Base-by-base conservation (phyloP, 2,113 vertebrate species). In the Tragelaphus buxtoni region DNA sequence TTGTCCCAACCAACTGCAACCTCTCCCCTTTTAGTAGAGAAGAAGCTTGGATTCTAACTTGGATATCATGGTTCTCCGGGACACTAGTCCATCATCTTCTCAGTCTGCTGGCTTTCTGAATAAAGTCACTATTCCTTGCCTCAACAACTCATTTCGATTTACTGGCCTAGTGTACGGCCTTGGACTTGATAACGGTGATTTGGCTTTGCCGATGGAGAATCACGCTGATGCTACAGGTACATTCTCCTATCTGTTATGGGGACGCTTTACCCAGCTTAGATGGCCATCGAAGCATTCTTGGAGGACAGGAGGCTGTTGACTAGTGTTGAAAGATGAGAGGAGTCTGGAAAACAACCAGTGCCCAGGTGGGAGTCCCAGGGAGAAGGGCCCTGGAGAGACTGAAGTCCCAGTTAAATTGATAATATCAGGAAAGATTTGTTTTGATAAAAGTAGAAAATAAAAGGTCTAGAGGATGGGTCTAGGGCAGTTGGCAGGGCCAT, bases 331-430 rank as follows among this genome's bases (percentile, higher is more conserved):
- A 65, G 56, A 61, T 20, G 1, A 82, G 11, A n/a, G 14, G 5
- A 4, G 4, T 55, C 42, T 35, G 22, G 16, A 24, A 28, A 74
- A 65, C 9, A 65, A 42, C 7, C 7, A 20, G 8, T 0, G 3
- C 3, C 3, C 35, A 30, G 53, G 55, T n/a, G 30, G 26, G 6
- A 17, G 6, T n/a, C 61, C n/a, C 74, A 39, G 10, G 7, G 7
- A 60, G 49, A n/a, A n/a, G 7, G 3, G 53, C 7, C 5, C 6
- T 7, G 0, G 4, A 35, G 18, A 7, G 4, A 51, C 11, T 4
- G 3, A 55, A 60, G 74, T 16, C n/a, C 63, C 35, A 11, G 60
- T 17, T 5, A 24, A 32, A 6, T 5, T 22, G 28, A 39, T 58
- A 4, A 77, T 13, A 30, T 45, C 17, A 17, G 47, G 26, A 35